A percentile compares a stretch with the other conserved stretches of the same genome.
phyloP scores from a whole-genome alignment of 1,140 invertebrate genomes.

The Apis mellifera region Amel_HAv3.1 CM009938.2:3710001-3710500 shows the following conservation, averaged over 20 bases:
- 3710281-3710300: constrained; percentile 89
- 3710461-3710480: constrained; percentile 70
- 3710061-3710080: constrained; percentile 97
- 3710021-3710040: constrained; percentile 93
- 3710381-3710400: constrained; percentile 96
- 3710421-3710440: constrained; percentile 90
- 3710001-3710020: constrained; percentile 83
- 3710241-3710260: constrained; percentile 93
- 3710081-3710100: constrained; percentile 99
- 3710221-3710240: constrained; percentile 94
- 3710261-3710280: constrained; percentile 96
- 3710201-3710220: constrained; percentile 97
- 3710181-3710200: constrained; percentile 98
- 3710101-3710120: constrained; percentile 98
- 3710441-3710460: constrained; percentile 88
- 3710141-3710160: constrained; percentile 98
- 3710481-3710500: neutral
- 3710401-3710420: constrained; percentile 96
- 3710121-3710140: constrained; percentile 94
- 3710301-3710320: constrained; percentile 88
- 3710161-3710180: constrained; percentile 95
- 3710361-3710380: constrained; percentile 92
- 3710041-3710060: constrained; percentile 99
- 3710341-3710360: constrained; percentile 89
- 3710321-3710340: constrained; percentile 87